These are phyloP conservation scores for Spermophilus dauricus DNA, from an alignment of 2,113 vertebrate genomes.

Conservation along the genomic window DNA sequence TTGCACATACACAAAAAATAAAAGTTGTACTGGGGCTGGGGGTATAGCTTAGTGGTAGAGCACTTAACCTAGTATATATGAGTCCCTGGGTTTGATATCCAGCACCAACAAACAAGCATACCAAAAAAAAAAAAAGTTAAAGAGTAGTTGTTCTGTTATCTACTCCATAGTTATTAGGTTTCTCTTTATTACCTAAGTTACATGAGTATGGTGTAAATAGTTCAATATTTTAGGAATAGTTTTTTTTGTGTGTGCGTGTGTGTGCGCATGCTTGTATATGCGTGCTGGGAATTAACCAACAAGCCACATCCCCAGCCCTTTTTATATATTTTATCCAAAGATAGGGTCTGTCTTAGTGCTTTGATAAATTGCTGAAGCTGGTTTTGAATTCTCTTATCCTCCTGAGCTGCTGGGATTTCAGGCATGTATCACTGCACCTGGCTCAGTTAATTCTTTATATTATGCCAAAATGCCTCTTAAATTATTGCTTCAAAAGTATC, in stretches of 20 bases:
- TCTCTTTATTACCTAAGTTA: background rate
- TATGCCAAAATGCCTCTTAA: background rate
- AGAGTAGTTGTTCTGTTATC: background rate
- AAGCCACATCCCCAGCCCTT: no score
- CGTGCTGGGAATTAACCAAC: no score
- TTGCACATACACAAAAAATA: no score
- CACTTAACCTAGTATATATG: background rate
- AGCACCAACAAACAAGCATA: background rate
- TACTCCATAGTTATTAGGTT: background rate
- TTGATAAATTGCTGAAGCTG: no score
- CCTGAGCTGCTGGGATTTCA: no score
- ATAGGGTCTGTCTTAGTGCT: no score
- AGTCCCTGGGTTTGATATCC: background rate
- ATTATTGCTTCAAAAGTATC: conserved; percentile 34
- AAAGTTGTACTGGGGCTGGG: background rate
- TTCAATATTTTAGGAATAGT: conserved; percentile 34
- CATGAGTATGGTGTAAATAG: background rate
- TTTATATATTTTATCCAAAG: no score
- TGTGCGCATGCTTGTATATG: no score
- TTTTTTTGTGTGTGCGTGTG: background rate
- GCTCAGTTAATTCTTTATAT: background rate
- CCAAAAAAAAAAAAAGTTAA: background rate
- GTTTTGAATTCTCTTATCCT: no score
- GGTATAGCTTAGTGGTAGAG: background rate
- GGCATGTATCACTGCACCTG: no score